These are phyloP conservation scores for Pemphigus obesinymphae DNA, from an alignment of 1,140 invertebrate species.

Conservation along the genomic window DNA sequence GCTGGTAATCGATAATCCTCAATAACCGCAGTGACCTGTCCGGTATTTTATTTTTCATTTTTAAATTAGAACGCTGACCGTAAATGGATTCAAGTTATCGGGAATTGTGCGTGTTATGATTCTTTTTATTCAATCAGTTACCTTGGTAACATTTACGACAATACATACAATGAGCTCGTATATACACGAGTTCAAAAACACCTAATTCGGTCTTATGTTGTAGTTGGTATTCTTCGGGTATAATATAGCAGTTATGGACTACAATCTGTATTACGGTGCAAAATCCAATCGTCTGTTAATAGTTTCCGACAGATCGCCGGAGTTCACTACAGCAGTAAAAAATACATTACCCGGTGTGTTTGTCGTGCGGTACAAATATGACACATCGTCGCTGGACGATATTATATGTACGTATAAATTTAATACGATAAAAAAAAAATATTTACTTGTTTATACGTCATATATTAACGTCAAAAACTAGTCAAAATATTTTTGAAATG, in stretches of 20 bases:
- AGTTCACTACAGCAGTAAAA: background rate
- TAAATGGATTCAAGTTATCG: background rate
- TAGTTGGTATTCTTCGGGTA: background rate
- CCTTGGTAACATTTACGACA: conserved; percentile 6
- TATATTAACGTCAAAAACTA: no score
- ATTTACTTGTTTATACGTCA: no score
- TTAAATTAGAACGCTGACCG: background rate
- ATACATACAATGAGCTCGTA: background rate
- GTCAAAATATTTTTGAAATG: no score
- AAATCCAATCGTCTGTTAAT: conserved; percentile 19
- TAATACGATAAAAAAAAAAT: no score
- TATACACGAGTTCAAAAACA: conserved; percentile 22
- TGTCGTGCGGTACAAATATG: conserved; percentile 12
- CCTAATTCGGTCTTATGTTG: background rate
- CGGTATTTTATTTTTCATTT: background rate
- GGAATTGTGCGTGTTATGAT: background rate
- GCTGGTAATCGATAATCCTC: background rate
- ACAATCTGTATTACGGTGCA: conserved; percentile 3
- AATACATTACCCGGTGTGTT: conserved; percentile 19
- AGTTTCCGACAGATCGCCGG: background rate
- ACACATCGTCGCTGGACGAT: conserved; percentile 16
- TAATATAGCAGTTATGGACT: background rate
- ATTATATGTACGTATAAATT: conserved; percentile 36
- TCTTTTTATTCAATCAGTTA: background rate
- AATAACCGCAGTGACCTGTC: background rate